Base-by-base conservation (phyloP, 2,888 invertebrate species). In the Habrosyne pyritoides region DNA sequence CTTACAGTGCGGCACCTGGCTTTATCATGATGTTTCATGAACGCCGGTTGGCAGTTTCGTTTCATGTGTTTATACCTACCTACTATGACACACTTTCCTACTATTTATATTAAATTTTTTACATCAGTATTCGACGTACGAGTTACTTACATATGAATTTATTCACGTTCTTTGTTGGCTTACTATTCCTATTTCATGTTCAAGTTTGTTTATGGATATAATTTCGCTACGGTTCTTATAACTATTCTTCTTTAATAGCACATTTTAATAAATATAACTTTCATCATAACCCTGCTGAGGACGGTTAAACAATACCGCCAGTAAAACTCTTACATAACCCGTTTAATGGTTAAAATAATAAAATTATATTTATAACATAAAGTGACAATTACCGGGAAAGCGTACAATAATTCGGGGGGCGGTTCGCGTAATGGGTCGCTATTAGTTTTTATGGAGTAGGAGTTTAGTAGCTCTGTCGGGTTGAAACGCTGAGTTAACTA, bases 361-460 rank as follows among this genome's bases (percentile, higher is more conserved):
- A 57, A 56, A 28, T 24, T 48, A 14, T 33, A 36, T 59, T 53
- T 61, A 57, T 60, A 60, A 52, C 57, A 54, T 59, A 68, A 59
- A 61, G 66, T 67, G 62, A 64, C 56, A 69, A 64, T 68, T 62
- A 61, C 49, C 48, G 48, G 56, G 57, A 68, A 73, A 73, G 60
- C 65, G 60, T 63, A 61, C 55, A 63, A 60, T 69, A 47, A 69
- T 70, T 69, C 62, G 56, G 57, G 57, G 54, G 67, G 61, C 47
- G 64, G 56, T 51, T 57, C 60, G 61, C 64, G 76, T 78, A 84
- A 82, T 77, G 73, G 72, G 73, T 65, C 61, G 64, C 77, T 75
- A 81, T 84, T 83, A 77, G 73, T 82, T 86, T 86, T 84, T 81
- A 86, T 84, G 72, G 75, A 77, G 79, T 73, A 64, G 63, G 66